These are phyloP conservation scores for Pollenia angustigena DNA, from an alignment of 2,888 invertebrate species.

Conservation along the genomic window DNA sequence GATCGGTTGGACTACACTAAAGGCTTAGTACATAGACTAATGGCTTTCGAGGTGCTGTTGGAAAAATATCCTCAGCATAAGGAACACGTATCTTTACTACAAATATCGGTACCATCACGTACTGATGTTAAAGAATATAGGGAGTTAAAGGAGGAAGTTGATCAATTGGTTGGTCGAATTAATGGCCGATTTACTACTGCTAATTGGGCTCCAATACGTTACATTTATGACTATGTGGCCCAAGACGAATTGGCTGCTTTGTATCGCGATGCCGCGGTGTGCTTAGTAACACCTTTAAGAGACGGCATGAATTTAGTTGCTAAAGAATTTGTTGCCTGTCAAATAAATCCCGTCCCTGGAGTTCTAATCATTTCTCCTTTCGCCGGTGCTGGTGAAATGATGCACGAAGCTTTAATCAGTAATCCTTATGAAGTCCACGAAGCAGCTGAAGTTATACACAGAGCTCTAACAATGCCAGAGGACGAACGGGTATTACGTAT, in stretches of 20 bases:
- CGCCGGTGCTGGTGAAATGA: conserved; percentile 96
- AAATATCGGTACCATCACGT: conserved; percentile 94
- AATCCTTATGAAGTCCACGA: conserved; percentile 95
- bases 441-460: conserved; percentile 93
- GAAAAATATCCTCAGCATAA: conserved; percentile 94
- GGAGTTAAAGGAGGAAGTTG: conserved; percentile 95
- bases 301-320: conserved; percentile 97
- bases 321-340: conserved; percentile 96
- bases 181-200: conserved; percentile 95
- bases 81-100: conserved; percentile 91
- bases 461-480: conserved; percentile 95
- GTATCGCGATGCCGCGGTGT: conserved; percentile 94
- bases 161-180: conserved; percentile 92
- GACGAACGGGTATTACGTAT: conserved; percentile 94
- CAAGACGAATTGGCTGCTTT: conserved; percentile 94
- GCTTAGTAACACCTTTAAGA: conserved; percentile 93
- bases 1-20: conserved; percentile 96
- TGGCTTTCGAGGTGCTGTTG: conserved; percentile 92
- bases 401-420: conserved; percentile 95
- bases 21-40: conserved; percentile 92
- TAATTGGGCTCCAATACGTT: conserved; percentile 95
- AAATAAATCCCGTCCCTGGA: conserved; percentile 93
- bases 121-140: conserved; percentile 96
- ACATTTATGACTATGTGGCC: conserved; percentile 94
- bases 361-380: conserved; percentile 95